These are phyloP conservation scores for Eulacestoma nigropectus DNA, from an alignment of 2,113 vertebrate species.

Conservation along the genomic window DNA sequence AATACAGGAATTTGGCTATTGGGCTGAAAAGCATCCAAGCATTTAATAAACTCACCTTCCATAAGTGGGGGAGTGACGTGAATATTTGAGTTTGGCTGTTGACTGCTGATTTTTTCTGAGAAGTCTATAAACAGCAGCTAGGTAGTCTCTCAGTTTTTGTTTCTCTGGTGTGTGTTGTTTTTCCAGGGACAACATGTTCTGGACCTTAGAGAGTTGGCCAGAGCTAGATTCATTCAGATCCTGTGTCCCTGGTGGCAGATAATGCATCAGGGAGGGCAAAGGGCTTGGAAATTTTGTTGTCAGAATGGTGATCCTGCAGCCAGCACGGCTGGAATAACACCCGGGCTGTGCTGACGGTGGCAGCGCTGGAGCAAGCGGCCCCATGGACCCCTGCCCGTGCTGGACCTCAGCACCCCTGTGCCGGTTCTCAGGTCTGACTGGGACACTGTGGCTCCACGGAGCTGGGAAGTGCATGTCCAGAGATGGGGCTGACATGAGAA, in stretches of 20 bases:
- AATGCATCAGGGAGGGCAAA: conserved; percentile 31
- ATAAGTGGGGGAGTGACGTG: conserved; percentile 15
- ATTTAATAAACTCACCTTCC: conserved; percentile 20
- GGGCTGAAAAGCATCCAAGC: background rate
- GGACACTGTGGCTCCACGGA: accelerated
- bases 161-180: conserved; percentile 39
- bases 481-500: background rate
- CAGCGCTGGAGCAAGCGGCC: background rate
- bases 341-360: background rate
- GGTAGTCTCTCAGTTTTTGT: conserved; percentile 57
- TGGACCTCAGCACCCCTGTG: background rate
- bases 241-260: conserved; percentile 36
- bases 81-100: conserved; percentile 35
- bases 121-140: conserved; percentile 59
- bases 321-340: background rate
- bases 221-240: background rate
- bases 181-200: conserved; percentile 62
- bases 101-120: conserved; percentile 41
- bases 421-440: accelerated
- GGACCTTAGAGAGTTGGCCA: background rate
- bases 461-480: accelerated
- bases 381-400: background rate
- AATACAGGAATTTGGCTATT: background rate
- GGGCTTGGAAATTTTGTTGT: conserved; percentile 37
- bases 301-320: background rate